Percentiles rank a stretch among this genome's conserved stretches.
These are phyloP conservation scores for Furcifer pardalis DNA, from an alignment of 2,797 vertebrate species.

Conservation along the genomic window DNA sequence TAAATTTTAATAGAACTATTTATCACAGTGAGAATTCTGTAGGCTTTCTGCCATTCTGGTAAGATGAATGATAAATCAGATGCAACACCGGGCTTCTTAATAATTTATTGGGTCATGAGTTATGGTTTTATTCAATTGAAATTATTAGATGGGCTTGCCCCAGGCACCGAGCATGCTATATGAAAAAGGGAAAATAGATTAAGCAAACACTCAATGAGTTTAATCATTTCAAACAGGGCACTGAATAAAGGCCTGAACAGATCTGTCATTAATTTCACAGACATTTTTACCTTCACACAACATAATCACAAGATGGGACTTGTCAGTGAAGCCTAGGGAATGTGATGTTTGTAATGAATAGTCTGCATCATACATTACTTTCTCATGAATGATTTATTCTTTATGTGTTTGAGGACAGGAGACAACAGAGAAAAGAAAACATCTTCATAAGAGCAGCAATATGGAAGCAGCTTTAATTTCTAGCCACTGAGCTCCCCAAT, in stretches of 20 bases:
- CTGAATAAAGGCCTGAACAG: constrained; percentile 63
- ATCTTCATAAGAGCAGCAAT: constrained; percentile 20
- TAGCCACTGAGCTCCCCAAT: constrained; percentile 11
- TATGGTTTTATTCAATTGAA: constrained; percentile 80
- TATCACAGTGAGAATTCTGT: constrained; percentile 69
- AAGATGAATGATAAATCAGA: constrained; percentile 76
- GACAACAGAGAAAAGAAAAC: constrained; percentile 11
- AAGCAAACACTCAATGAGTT: constrained; percentile 75
- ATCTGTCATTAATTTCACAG: constrained; percentile 75
- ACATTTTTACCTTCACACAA: constrained; percentile 68
- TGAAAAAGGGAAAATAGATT: constrained; percentile 77
- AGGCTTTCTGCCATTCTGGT: constrained; percentile 66
- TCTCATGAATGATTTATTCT: constrained; percentile 55
- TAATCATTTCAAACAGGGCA: constrained; percentile 77
- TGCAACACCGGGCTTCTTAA: constrained; percentile 71
- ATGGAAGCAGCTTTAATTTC: constrained; percentile 15
- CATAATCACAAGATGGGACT: constrained; percentile 69
- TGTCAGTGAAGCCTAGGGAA: constrained; percentile 60
- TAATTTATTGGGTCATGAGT: constrained; percentile 83
- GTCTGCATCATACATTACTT: constrained; percentile 57
- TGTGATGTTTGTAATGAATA: constrained; percentile 63
- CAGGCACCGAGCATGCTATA: constrained; percentile 67
- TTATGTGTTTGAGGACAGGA: constrained; percentile 17
- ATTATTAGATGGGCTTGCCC: constrained; percentile 81
- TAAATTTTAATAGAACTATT: constrained; percentile 76